Conservation (phyloP, 2,797 vertebrate species). For the Knipowitschia caucasica region DNA sequence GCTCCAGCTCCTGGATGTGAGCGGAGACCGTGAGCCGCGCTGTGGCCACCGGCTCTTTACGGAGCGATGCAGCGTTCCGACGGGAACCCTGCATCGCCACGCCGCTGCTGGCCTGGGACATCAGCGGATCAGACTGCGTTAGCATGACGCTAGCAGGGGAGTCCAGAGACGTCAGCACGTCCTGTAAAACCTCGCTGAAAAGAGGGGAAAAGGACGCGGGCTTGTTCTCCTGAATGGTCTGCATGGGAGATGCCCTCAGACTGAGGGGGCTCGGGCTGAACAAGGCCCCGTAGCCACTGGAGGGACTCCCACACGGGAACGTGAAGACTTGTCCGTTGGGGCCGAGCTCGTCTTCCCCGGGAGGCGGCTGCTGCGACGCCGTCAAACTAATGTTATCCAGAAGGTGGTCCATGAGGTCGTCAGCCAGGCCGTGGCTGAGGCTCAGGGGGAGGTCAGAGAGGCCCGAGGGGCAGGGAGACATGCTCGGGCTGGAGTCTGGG, state of each 20-base stretch:
- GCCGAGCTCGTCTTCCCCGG: constrained; percentile 78
- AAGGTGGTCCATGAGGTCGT: constrained; percentile 93
- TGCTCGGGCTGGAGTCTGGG: constrained; percentile 87
- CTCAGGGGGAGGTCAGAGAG: constrained; percentile 98
- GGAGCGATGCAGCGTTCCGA: constrained; percentile 87
- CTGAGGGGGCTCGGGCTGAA: constrained; percentile 81
- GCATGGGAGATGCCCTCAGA: constrained; percentile 94
- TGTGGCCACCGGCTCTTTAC: too few species aligned
- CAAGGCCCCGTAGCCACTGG: constrained; percentile 86
- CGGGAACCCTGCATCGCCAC: constrained; percentile 90
- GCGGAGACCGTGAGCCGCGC: constrained; percentile 68
- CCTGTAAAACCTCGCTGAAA: constrained; percentile 94
- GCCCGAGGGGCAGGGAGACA: constrained; percentile 80
- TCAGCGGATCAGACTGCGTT: constrained; percentile 97
- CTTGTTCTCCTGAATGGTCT: constrained; percentile 99
- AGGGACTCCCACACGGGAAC: constrained; percentile 84
- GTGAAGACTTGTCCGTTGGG: constrained; percentile 87
- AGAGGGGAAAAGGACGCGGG: constrained; percentile 94
- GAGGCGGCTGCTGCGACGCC: constrained; percentile 84
- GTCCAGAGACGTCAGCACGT: constrained; percentile 88
- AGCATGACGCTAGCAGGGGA: constrained; percentile 94
- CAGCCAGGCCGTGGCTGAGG: constrained; percentile 90
- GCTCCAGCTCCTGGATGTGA: constrained; percentile 96
- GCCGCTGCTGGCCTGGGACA: constrained; percentile 93
- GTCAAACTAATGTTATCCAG: constrained; percentile 91